Base-by-base conservation (phyloP, 2,113 vertebrate genomes). In the Romanogobio albipinnatus region DNA sequence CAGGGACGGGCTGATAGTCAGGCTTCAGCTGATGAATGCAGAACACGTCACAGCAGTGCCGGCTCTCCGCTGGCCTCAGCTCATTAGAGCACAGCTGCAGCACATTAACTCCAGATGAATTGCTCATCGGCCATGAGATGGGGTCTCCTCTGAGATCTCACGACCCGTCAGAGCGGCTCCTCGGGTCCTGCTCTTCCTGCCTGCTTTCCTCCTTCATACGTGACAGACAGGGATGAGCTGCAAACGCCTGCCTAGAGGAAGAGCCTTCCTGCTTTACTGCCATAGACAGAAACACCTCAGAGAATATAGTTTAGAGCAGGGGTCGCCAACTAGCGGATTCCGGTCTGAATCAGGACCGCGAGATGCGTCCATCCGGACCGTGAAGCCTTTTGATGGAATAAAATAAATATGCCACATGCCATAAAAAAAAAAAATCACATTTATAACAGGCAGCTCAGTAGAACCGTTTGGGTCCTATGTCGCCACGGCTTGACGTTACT, bases 41-140 rank as follows among this genome's bases (percentile, higher is more conserved):
- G 84, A 89, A 85, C 88, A 76, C 84, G 87, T 89, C 84, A 85
- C 77, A 43, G 82, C 86, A 85, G 88, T 53, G 86, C 86, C 86
- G 87, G 81, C 87, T 88, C 84, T 86, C 86, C 83, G 87, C 84
- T 79, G 74, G 89, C 79, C 83, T 75, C 22, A 70, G 89, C 90
- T 93, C 92, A 94, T 94, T 94, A 93, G 88, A 87, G 90, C 89
- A 85, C 93, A 94, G 93, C 93, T 93, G 93, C 90, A 92, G 89
- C 89, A 90, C 93, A 94, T 94, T 92, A 93, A 90, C 87, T 90
- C 84, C 85, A 88, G 90, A 94, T 92, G 82, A 93, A 93, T 93
- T 89, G 92, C 91, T 93, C 90, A 92, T 92, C 83, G 87, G 86
- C 88, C 89, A 89, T 90, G 92, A 92, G 93, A 90, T 89, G 88